Base-by-base conservation (phyloP, 2,797 vertebrate genomes). In the Meriones psammophilus region DNA sequence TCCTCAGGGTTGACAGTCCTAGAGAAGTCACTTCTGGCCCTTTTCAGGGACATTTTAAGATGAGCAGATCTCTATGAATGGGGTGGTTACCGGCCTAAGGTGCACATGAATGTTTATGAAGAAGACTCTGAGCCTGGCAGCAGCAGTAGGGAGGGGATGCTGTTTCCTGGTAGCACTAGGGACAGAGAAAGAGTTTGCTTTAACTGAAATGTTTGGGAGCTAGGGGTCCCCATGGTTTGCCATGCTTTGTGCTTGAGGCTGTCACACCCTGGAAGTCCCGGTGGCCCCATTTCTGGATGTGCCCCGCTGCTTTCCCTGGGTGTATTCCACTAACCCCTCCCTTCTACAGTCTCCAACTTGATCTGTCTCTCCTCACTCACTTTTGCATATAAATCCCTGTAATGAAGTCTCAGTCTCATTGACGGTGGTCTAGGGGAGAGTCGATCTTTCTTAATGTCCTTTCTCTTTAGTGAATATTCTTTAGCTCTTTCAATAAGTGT, bases 401-500 rank as follows among this genome's bases (percentile, higher is more conserved):
- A 86, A 69, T 64, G 18, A 88, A 71, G 39, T 42, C 73, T 26
- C 30, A 7, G 58, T 24, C 54, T 89, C 58, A 7, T 28, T 80
- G 39, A 6, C 13, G 71, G 4, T 89, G 77, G 7, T 77, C 22
- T 92, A 12, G 20, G 54, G 92, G 46, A 58, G 36, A 50, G n/a
- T 15, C 10, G 88, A 3, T 56, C 28, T 89, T 95, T 73, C 56
- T 80, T 77, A 74, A 89, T 56, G 24, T 83, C 2, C 17, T 39
- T 60, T 74, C 85, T 74, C 66, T 60, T 58, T 46, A 13, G 30
- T 77, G 54, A 56, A 36, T 39, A 90, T 26, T 2, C 2, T 13
- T 66, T 20, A 86, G 17, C 1, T 90, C 58, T 94, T 88, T 58
- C 76, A 73, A 80, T 89, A 76, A 81, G 79, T 68, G 92, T 83